Evolutionary conservation across 1,140 invertebrate genomes (phyloP).

Genomic region (Uloborus diversus): DNA sequence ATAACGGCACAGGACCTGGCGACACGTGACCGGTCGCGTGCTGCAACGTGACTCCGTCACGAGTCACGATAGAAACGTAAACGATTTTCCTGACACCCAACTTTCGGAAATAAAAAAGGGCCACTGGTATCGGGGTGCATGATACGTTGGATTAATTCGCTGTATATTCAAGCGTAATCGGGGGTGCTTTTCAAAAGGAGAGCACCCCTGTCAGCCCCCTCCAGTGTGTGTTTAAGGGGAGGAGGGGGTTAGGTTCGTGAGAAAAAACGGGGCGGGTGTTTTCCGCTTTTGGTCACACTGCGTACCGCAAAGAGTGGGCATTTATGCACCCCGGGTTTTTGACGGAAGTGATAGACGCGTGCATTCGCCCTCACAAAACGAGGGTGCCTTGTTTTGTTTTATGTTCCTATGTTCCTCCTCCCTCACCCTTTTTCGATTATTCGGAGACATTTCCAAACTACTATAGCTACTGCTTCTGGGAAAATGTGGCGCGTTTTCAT

Average conservation of each 20-base stretch:
- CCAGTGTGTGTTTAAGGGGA: slow-evolving; percentile 23
- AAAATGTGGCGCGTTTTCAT: background rate
- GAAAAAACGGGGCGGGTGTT: slow-evolving; percentile 44
- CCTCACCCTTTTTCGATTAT: background rate
- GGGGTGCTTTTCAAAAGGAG: slow-evolving; percentile 21
- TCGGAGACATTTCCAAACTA: background rate
- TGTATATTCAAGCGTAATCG: slow-evolving; percentile 43
- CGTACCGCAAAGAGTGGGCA: slow-evolving; percentile 41
- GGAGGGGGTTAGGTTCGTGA: slow-evolving; percentile 17
- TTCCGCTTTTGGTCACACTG: slow-evolving; percentile 41
- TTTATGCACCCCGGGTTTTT: slow-evolving; percentile 18
- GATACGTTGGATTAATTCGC: slow-evolving; percentile 36
- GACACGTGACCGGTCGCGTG: slow-evolving; percentile 17
- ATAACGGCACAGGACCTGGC: background rate
- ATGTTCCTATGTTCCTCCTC: background rate
- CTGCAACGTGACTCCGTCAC: background rate
- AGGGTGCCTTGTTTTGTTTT: background rate
- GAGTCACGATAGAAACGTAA: slow-evolving; percentile 38
- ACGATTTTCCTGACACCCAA: background rate
- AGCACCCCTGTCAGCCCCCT: background rate
- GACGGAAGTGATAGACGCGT: background rate
- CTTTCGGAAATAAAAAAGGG: background rate
- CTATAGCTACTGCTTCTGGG: background rate
- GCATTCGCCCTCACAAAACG: slow-evolving; percentile 18
- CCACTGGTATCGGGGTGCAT: background rate